Percentiles rank a stretch among this genome's conserved stretches.
phyloP scores from a whole-genome alignment of 35 echinoderm and acorn worm species.

The Stichopus chloronotus region DNA sequence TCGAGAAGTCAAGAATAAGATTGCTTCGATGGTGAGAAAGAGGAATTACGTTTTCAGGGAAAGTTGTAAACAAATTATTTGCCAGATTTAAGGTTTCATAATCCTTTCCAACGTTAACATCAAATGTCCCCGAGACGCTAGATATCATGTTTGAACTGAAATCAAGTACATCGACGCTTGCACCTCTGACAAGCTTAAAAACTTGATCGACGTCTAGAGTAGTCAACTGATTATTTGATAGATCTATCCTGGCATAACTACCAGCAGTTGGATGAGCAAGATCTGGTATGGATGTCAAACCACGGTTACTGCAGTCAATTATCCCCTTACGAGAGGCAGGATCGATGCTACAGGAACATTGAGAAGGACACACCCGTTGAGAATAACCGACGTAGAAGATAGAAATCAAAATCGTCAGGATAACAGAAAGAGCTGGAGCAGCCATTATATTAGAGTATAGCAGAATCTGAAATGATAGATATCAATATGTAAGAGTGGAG shows the following conservation, averaged over 20 bases:
- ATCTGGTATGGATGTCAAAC: too few relatives aligned
- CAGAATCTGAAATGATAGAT: too few relatives aligned
- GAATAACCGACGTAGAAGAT: too few relatives aligned
- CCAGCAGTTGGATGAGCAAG: neutral
- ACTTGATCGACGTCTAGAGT: conserved; percentile 38
- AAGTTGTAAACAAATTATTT: neutral
- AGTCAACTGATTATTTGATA: too few relatives aligned
- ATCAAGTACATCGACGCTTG: neutral
- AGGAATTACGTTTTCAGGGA: conserved; percentile 16
- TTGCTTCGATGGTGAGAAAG: neutral
- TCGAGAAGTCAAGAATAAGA: conserved; percentile 4
- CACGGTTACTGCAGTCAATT: too few relatives aligned
- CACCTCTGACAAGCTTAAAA: neutral
- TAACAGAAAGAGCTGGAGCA: too few relatives aligned
- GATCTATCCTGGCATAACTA: neutral
- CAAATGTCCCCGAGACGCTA: too few relatives aligned
- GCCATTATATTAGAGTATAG: too few relatives aligned
- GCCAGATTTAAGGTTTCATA: conserved; percentile 16
- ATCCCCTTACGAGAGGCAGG: too few relatives aligned
- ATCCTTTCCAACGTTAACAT: neutral
- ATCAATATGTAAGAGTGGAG: neutral
- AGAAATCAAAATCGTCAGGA: too few relatives aligned
- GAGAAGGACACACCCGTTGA: neutral
- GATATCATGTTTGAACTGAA: too few relatives aligned
- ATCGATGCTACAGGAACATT: neutral